Evolutionary conservation across 2,888 invertebrate species (phyloP).

Genomic region (Baronia brevicornis): DNA sequence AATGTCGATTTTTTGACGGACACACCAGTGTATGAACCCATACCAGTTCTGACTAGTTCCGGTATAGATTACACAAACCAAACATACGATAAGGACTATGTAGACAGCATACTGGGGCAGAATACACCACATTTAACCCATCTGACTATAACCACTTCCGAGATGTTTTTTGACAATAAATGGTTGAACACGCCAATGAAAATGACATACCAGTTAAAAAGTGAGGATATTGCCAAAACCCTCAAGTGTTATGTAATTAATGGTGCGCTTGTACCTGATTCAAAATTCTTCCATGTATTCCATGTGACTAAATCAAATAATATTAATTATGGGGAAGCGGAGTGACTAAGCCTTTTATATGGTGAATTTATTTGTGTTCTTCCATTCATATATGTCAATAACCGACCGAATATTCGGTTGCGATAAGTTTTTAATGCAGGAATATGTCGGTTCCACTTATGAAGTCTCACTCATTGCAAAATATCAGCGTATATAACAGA

Average conservation of each 20-base stretch:
- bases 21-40: constrained; percentile 37
- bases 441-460: no score
- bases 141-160: constrained; percentile 32
- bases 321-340: constrained; percentile 12
- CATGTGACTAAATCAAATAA: constrained; percentile 42
- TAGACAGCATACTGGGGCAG: constrained; percentile 43
- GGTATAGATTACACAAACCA: constrained; percentile 56
- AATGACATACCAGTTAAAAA: constrained; percentile 35
- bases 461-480: no score
- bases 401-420: no score
- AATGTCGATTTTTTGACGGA: constrained; percentile 33
- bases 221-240: constrained; percentile 38
- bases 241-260: constrained; percentile 39
- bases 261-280: constrained; percentile 40
- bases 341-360: background rate
- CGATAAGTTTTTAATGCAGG: no score
- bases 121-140: constrained; percentile 46
- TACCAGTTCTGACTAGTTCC: constrained; percentile 31
- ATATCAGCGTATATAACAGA: no score
- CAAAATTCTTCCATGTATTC: constrained; percentile 44
- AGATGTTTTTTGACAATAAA: constrained; percentile 33
- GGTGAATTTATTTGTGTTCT: no score
- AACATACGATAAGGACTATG: constrained; percentile 37
- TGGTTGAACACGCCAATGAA: constrained; percentile 39
- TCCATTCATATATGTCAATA: no score